phyloP scores from a whole-genome alignment of 2,797 vertebrate genomes.

The Myotis vivesi region DNA sequence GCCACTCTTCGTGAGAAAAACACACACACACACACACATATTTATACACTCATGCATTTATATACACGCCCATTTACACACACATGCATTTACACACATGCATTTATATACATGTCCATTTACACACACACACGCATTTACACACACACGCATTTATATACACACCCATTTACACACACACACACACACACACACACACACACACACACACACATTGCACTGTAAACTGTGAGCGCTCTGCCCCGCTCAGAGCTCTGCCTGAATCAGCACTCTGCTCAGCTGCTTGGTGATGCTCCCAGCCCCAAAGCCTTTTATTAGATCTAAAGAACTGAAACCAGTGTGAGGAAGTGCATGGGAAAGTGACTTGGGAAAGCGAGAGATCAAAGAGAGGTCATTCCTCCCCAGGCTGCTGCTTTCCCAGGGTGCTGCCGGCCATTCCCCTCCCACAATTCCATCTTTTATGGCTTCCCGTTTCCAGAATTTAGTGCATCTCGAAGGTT shows the following conservation, averaged over 20 bases:
- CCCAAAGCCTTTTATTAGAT: constrained; percentile 73
- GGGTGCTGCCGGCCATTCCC: constrained; percentile 73
- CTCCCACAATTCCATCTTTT: constrained; percentile 75
- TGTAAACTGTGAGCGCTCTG: not conserved
- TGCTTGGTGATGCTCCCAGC: constrained; percentile 66
- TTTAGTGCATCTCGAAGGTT: constrained; percentile 58
- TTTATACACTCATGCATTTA: not conserved
- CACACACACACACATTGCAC: not conserved
- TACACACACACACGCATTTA: not conserved
- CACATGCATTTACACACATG: not conserved
- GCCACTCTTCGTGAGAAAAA: not conserved
- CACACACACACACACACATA: not conserved
- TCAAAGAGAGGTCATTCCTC: constrained; percentile 83
- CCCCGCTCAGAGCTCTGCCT: not conserved
- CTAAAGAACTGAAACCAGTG: constrained; percentile 78
- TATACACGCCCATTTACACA: not conserved
- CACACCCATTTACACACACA: not conserved
- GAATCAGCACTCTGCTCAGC: constrained; percentile 67
- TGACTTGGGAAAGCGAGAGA: constrained; percentile 80
- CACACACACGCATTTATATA: too few relatives aligned
- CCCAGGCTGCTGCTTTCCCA: constrained; percentile 67
- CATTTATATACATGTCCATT: too few relatives aligned
- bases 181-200: not conserved
- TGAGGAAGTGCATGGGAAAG: constrained; percentile 79
- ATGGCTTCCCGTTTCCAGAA: constrained; percentile 71